Percentiles rank a stretch among this genome's conserved stretches.
Conservation (phyloP, 2,113 vertebrate genomes). For the Lamprotornis superbus region DNA sequence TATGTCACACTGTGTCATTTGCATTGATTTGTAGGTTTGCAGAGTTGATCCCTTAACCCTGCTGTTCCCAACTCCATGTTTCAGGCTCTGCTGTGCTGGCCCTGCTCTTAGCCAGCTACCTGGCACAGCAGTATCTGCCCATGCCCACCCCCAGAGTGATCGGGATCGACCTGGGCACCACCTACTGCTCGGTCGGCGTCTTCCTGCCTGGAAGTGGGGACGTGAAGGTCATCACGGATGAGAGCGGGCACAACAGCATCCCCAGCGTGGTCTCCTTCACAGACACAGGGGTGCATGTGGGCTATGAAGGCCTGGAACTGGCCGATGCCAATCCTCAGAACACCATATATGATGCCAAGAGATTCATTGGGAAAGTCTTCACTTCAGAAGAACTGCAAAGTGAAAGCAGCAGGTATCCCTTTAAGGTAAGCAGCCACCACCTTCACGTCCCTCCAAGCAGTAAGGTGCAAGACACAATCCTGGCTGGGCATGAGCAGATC, state of each 20-base stretch:
- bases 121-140: slow-evolving; percentile 94
- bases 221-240: slow-evolving; percentile 88
- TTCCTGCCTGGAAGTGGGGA: slow-evolving; percentile 90
- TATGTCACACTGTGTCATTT: rapidly evolving
- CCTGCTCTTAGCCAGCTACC: slow-evolving; percentile 90
- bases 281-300: slow-evolving; percentile 70
- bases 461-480: no score
- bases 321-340: slow-evolving; percentile 88
- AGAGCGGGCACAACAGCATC: slow-evolving; percentile 85
- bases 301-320: slow-evolving; percentile 87
- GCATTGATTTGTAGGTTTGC: not conserved
- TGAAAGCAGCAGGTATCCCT: slow-evolving; percentile 90
- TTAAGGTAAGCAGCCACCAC: slow-evolving; percentile 80
- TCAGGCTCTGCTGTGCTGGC: slow-evolving; percentile 91
- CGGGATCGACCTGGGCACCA: slow-evolving; percentile 95
- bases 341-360: slow-evolving; percentile 94
- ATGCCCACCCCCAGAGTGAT: slow-evolving; percentile 90
- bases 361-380: slow-evolving; percentile 95
- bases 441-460: not conserved
- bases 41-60: not conserved
- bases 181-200: slow-evolving; percentile 93
- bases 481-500: not conserved
- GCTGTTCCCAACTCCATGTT: not conserved
- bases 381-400: slow-evolving; percentile 77
- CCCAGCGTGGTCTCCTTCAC: slow-evolving; percentile 94